These are phyloP conservation scores for Xestobium rufovillosum DNA, from an alignment of 2,888 invertebrate species.

Conservation along the genomic window DNA sequence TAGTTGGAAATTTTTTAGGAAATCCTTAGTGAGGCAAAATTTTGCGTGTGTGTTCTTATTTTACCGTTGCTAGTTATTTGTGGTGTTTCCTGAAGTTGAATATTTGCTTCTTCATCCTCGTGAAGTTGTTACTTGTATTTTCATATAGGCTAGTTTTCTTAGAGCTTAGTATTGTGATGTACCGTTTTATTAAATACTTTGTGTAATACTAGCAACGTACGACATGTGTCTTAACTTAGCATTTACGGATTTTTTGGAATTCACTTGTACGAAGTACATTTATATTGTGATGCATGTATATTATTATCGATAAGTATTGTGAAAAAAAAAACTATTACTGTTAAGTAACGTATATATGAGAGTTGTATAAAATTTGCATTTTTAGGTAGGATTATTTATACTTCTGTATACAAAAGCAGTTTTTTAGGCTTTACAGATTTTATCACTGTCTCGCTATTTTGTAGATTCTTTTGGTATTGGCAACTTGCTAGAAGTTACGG, in stretches of 20 bases:
- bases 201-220: slow-evolving; percentile 31
- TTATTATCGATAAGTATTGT: slow-evolving; percentile 11
- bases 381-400: slow-evolving; percentile 38
- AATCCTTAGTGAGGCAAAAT: too few relatives aligned
- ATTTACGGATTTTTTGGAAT: slow-evolving; percentile 31
- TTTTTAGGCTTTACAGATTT: too few relatives aligned
- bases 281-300: slow-evolving; percentile 38
- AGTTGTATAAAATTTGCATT: slow-evolving; percentile 35
- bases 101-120: slow-evolving; percentile 28
- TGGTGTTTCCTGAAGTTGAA: slow-evolving; percentile 21
- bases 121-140: not conserved
- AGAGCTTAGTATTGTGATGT: slow-evolving; percentile 32
- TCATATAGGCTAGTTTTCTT: slow-evolving; percentile 26
- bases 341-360: slow-evolving; percentile 16
- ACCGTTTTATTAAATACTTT: too few relatives aligned
- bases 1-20: too few relatives aligned
- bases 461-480: not conserved
- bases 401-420: too few relatives aligned
- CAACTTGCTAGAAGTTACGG: slow-evolving; percentile 2
- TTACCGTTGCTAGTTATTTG: too few relatives aligned
- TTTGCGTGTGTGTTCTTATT: too few relatives aligned
- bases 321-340: slow-evolving; percentile 20
- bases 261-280: slow-evolving; percentile 28
- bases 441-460: not conserved
- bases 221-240: slow-evolving; percentile 41